A percentile compares a stretch with the other conserved stretches of the same genome.
Evolutionary conservation across 2,888 invertebrate species (phyloP).

Genomic region (Apoderus coryli): DNA sequence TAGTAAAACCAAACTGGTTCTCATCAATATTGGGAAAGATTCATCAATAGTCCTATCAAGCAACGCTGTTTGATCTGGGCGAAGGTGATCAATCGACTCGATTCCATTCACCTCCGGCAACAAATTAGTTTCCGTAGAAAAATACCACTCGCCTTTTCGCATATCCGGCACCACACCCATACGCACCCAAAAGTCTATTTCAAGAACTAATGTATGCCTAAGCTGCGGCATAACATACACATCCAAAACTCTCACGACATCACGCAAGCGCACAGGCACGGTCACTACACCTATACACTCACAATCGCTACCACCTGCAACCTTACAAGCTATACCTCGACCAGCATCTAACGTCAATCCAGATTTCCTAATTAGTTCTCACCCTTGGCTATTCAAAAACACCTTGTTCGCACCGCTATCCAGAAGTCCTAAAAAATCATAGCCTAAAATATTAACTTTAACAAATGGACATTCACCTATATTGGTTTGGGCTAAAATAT

Average conservation of each 20-base stretch:
- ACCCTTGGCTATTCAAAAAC: no score
- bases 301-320: conserved; percentile 5
- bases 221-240: conserved; percentile 6
- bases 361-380: no score
- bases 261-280: conserved; percentile 6
- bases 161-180: conserved; percentile 8
- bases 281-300: conserved; percentile 5
- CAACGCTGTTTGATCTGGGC: no score
- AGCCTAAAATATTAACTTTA: no score
- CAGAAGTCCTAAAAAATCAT: no score
- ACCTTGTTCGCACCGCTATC: no score
- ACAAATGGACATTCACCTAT: no score
- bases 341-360: no score
- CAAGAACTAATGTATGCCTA: conserved; percentile 7
- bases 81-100: no score
- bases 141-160: conserved; percentile 6
- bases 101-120: no score
- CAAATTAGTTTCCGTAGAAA: conserved; percentile 11
- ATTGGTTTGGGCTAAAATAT: no score
- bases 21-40: conserved; percentile 3
- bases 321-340: neutral
- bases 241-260: conserved; percentile 3
- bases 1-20: conserved; percentile 3
- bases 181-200: conserved; percentile 7
- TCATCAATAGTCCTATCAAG: conserved; percentile 7